Evolutionary conservation across 2,888 invertebrate species (phyloP).

Genomic region (Tiliacea citrago): DNA sequence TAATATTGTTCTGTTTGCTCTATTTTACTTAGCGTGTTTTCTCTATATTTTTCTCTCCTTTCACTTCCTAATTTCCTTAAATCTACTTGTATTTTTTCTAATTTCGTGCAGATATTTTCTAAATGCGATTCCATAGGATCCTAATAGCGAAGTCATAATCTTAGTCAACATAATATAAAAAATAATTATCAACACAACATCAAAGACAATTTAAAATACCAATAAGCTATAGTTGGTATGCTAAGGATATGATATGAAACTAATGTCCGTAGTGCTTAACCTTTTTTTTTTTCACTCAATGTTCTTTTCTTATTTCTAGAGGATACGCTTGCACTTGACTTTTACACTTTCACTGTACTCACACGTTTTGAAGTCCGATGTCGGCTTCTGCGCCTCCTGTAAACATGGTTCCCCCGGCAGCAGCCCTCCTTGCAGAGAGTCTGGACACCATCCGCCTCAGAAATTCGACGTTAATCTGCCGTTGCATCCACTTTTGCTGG

Average conservation of each 20-base stretch:
- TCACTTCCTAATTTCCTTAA: conserved; percentile 3
- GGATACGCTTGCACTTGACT: neutral
- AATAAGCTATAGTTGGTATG: too few species aligned
- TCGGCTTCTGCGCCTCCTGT: neutral
- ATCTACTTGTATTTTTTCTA: neutral
- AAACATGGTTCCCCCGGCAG: neutral
- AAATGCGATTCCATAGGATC: neutral
- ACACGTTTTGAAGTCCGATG: neutral
- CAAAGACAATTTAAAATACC: too few species aligned
- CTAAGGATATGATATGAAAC: too few species aligned
- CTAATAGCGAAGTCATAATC: neutral
- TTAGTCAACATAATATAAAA: too few species aligned
- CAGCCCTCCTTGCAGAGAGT: neutral
- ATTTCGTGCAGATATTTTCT: neutral
- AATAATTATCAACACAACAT: too few species aligned
- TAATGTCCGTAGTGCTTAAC: neutral
- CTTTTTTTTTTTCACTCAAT: too few species aligned
- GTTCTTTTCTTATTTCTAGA: too few species aligned
- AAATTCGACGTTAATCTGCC: neutral
- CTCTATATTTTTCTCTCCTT: conserved; percentile 3
- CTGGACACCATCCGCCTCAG: conserved; percentile 7
- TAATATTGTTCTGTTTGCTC: neutral
- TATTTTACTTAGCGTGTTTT: neutral
- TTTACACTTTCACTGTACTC: conserved; percentile 1
- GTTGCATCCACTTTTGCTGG: conserved; percentile 1